Base-by-base conservation (phyloP, 2,888 invertebrate genomes). In the Cetonia aurata region DNA sequence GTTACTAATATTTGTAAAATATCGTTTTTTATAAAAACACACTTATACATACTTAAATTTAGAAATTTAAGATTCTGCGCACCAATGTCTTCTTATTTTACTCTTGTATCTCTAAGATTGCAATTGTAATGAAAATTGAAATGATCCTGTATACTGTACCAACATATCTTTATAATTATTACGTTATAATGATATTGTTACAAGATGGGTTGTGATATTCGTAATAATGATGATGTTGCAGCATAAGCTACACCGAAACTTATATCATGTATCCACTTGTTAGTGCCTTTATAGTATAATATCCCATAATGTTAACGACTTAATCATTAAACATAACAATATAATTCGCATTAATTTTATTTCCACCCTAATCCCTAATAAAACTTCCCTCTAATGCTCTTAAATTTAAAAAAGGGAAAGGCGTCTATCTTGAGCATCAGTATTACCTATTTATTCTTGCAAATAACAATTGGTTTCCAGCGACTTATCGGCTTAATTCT, bases 281-380 rank as follows among this genome's bases (percentile, higher is more conserved):
- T 76, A 76, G 76, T 76, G 76, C 75, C 76, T 76, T 76, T 62
- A 60, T 76, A 75, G 75, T 65, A 42, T 71, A 71, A 69, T 73
- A 67, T 67, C 73, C 71, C 65, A 56, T 70, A 69, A 69, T 56
- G 44, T 71, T 71, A 69, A 71, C 42, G 42, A 67, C 42, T 55
- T 68, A 68, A 50, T 33, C 46, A 67, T 56, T 56, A 67, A 67
- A 50, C 48, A 68, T 37, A 67, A 42, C 60, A 42, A 37, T 9
- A 52, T 50, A 31, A 31, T 15, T 33, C 9, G 3, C 15, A 13
- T 69, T 25, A 15, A 44, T 56, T 56, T 67, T 37, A 37, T 37
- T 37, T 8, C 8, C 37, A 37, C 10, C 37, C 37, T 25, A 37
- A 37, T 37, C 10, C 37, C 37, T 8, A 33, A 33, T 6, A 33